Conservation (phyloP, 1,140 invertebrate species). For the Atta cephalotes region DNA sequence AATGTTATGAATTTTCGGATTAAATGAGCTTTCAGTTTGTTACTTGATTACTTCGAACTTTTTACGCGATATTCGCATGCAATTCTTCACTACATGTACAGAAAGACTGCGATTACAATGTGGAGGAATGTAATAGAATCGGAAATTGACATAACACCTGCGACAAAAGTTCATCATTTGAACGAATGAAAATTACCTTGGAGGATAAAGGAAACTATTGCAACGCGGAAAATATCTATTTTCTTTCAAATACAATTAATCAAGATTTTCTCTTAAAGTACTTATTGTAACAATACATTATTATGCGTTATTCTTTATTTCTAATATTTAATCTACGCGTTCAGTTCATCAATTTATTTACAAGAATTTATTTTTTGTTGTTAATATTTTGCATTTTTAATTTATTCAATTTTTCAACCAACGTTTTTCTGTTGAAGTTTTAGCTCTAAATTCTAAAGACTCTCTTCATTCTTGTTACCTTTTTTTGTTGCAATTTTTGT, state of each 20-base stretch:
- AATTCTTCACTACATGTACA: constrained; percentile 27
- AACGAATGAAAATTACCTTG: constrained; percentile 29
- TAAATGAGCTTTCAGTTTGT: constrained; percentile 29
- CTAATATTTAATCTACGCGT: not conserved
- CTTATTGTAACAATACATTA: not conserved
- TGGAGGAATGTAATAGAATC: constrained; percentile 7
- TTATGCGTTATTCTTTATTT: not conserved
- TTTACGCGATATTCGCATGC: constrained; percentile 3
- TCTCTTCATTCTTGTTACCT: not conserved
- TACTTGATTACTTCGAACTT: constrained; percentile 16
- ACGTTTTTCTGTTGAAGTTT: not conserved
- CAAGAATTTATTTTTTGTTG: not conserved
- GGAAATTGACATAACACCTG: constrained; percentile 30
- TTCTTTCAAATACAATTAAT: constrained; percentile 8
- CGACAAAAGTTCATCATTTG: constrained; percentile 10
- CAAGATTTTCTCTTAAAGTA: not conserved
- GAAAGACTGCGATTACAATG: constrained; percentile 39
- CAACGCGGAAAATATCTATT: not conserved
- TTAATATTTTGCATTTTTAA: not conserved
- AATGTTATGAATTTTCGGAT: constrained; percentile 24
- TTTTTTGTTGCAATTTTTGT: not conserved
- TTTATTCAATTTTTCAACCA: not conserved
- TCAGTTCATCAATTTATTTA: not conserved
- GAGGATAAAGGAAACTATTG: not conserved
- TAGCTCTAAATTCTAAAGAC: not conserved